phyloP scores from a whole-genome alignment of 37 sponge, comb jelly and placozoan species.

The Cladorhizidae sp. region DNA sequence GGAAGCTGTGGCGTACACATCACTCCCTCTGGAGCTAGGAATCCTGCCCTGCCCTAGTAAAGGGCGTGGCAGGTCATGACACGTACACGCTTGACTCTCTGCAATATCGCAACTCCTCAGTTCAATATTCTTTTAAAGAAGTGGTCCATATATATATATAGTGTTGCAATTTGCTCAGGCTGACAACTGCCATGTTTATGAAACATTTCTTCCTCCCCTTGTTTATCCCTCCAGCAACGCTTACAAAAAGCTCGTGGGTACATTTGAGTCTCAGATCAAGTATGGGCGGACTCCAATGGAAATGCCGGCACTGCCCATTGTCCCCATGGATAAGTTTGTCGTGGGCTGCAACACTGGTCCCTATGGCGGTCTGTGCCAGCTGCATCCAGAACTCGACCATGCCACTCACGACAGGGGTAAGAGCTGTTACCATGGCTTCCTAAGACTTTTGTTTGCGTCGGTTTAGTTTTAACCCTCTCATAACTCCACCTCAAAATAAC shows the following conservation, averaged over 20 bases:
- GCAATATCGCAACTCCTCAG: no score
- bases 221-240: conserved; percentile 9
- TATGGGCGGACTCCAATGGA: conserved; percentile 44
- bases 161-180: no score
- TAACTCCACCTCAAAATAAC: no score
- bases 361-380: conserved; percentile 47
- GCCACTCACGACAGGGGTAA: conserved; percentile 35
- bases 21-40: no score
- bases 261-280: conserved; percentile 30
- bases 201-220: background rate
- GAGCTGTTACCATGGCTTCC: background rate
- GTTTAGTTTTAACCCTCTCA: no score
- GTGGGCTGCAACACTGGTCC: conserved; percentile 72
- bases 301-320: conserved; percentile 49
- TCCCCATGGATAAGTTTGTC: conserved; percentile 39
- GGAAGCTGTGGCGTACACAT: no score
- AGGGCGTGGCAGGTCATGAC: no score
- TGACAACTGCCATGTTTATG: no score
- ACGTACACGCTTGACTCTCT: no score
- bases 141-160: no score
- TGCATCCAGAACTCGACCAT: conserved; percentile 36
- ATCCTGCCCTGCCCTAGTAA: no score
- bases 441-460: background rate
- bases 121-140: no score
- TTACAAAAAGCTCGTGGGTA: conserved; percentile 21